These are phyloP conservation scores for Typhlomys cinereus DNA, from an alignment of 2,113 vertebrate species.

Conservation along the genomic window DNA sequence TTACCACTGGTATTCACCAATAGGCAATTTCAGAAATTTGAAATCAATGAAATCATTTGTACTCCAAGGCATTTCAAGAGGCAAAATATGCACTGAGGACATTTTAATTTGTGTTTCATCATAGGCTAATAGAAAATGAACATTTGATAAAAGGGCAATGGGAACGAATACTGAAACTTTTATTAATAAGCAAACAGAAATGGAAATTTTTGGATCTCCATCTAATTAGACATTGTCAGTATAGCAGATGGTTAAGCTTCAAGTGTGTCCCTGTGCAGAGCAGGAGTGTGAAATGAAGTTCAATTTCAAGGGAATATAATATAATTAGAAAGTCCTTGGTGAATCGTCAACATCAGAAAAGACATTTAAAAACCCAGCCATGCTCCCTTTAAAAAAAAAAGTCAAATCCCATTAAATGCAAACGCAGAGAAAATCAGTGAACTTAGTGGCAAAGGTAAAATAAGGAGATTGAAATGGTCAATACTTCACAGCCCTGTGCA, in stretches of 20 bases:
- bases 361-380: conserved; percentile 58
- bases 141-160: background rate
- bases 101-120: conserved; percentile 50
- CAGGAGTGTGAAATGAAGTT: conserved; percentile 36
- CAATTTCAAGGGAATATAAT: conserved; percentile 41
- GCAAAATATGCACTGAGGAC: background rate
- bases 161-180: conserved; percentile 19
- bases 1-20: conserved; percentile 7
- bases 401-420: conserved; percentile 68
- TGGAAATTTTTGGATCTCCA: background rate
- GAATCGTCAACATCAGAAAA: conserved; percentile 58
- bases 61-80: background rate
- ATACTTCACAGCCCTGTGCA: background rate
- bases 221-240: conserved; percentile 43
- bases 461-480: conserved; percentile 5
- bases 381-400: conserved; percentile 53
- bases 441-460: conserved; percentile 63
- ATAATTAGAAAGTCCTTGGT: conserved; percentile 64
- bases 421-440: conserved; percentile 61
- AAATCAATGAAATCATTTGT: conserved; percentile 41
- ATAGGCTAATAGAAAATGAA: background rate
- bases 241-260: conserved; percentile 11
- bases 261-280: conserved; percentile 1
- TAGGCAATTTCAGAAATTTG: conserved; percentile 50
- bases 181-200: conserved; percentile 28